Conservation (phyloP, 2,888 invertebrate genomes). For the Sphaeridia pumilis region DNA sequence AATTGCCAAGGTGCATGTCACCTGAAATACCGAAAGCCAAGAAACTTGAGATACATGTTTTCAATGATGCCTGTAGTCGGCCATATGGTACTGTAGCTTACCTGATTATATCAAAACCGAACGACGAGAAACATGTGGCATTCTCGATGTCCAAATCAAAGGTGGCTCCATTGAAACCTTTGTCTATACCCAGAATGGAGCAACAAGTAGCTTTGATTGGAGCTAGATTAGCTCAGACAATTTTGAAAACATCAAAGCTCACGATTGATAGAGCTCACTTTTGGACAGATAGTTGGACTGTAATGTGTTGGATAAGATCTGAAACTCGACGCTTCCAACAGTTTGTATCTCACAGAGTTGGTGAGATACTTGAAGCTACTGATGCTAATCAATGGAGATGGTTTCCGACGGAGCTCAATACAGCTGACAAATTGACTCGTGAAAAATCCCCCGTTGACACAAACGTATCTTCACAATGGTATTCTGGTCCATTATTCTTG, state of each 20-base stretch:
- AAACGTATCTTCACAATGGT: conserved; percentile 18
- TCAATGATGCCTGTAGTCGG: conserved; percentile 1
- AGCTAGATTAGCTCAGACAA: not conserved
- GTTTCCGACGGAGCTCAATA: conserved; percentile 26
- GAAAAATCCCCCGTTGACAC: conserved; percentile 1
- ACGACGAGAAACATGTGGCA: not conserved
- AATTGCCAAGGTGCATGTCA: conserved; percentile 10
- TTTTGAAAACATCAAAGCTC: not conserved
- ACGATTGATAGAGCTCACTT: not conserved
- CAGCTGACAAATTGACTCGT: conserved; percentile 29
- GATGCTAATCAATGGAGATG: conserved; percentile 20
- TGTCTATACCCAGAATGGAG: not conserved
- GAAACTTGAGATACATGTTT: not conserved
- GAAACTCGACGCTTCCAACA: not conserved
- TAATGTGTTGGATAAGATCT: not conserved
- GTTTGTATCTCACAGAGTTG: conserved; percentile 24
- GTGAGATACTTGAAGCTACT: conserved; percentile 18
- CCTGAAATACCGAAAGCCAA: not conserved
- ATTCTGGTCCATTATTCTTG: conserved; percentile 27
- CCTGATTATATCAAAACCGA: not conserved
- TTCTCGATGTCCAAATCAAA: not conserved
- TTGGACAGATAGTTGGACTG: not conserved
- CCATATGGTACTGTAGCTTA: not conserved
- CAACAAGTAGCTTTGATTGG: not conserved
- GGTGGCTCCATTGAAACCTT: not conserved